Evolutionary conservation across 2,113 vertebrate genomes (phyloP).

Genomic region (Grallaria varia): DNA sequence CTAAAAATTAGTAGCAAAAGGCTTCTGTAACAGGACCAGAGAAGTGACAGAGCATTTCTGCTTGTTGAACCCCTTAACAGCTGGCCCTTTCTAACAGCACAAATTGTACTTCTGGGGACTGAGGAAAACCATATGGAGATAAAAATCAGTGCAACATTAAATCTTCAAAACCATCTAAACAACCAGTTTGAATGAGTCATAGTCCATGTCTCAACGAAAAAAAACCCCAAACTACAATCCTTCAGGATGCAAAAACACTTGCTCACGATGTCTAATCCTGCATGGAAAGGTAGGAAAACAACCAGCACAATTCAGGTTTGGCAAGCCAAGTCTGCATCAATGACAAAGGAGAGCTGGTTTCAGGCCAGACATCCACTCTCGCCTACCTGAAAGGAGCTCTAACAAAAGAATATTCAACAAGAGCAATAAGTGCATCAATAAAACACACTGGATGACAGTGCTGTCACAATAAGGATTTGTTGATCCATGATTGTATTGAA

Average conservation of each 20-base stretch:
- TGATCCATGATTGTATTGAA: background rate
- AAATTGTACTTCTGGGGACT: background rate
- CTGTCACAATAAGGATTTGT: background rate
- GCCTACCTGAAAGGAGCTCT: background rate
- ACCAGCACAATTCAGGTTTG: background rate
- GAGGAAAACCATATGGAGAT: background rate
- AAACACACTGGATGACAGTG: background rate
- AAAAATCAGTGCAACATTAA: background rate
- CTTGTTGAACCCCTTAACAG: background rate
- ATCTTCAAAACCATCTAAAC: background rate
- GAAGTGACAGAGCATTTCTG: background rate
- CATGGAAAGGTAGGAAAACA: background rate
- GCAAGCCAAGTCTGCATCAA: background rate
- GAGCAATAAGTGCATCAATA: background rate
- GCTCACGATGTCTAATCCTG: background rate
- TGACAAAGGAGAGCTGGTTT: background rate
- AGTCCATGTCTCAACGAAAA: background rate
- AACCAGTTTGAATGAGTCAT: background rate
- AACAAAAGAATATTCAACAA: background rate
- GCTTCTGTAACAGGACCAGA: background rate
- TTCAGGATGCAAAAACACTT: background rate
- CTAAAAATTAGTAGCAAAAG: background rate
- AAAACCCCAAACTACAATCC: background rate
- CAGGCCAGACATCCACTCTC: slow-evolving; percentile 1
- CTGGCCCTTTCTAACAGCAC: background rate